These are phyloP conservation scores for Ceyx cyanopectus DNA, from an alignment of 2,113 vertebrate species.

Conservation along the genomic window DNA sequence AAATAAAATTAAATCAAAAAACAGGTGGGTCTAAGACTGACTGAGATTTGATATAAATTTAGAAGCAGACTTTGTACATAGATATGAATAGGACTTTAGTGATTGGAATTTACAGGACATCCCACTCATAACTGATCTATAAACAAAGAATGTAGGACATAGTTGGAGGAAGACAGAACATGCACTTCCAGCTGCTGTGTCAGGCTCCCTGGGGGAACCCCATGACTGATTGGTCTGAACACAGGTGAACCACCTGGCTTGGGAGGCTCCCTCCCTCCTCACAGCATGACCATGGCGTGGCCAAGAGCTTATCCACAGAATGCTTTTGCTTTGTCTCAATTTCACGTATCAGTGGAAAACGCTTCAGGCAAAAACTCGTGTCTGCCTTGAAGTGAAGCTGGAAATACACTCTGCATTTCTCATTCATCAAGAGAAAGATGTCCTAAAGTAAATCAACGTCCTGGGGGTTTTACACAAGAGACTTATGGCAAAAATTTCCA, in stretches of 20 bases:
- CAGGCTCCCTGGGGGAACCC: slow-evolving; percentile 67
- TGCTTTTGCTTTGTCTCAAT: not conserved
- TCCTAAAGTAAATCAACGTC: not conserved
- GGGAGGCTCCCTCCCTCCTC: slow-evolving; percentile 68
- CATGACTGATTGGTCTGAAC: slow-evolving; percentile 80
- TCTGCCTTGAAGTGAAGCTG: not conserved
- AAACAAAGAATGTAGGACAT: not conserved
- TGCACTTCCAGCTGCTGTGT: slow-evolving; percentile 53
- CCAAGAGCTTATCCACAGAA: not conserved
- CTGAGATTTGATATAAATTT: not conserved
- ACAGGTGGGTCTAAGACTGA: not conserved
- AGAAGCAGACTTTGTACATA: not conserved
- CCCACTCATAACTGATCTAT: not conserved
- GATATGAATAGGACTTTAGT: not conserved
- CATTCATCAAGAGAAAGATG: not conserved
- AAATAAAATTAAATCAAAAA: no score
- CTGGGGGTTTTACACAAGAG: not conserved
- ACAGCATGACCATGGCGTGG: slow-evolving; percentile 62
- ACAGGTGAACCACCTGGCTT: slow-evolving; percentile 44
- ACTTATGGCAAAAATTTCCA: not conserved
- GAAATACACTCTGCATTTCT: not conserved
- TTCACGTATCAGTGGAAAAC: not conserved
- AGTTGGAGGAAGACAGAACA: not conserved
- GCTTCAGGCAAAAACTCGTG: not conserved
- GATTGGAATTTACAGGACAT: slow-evolving; percentile 38